Evolutionary conservation across 37 sponge, comb jelly and placozoan species (phyloP), one percentile per base, ranked within the genome.

Genomic region (Chondrosia reniformis): DNA sequence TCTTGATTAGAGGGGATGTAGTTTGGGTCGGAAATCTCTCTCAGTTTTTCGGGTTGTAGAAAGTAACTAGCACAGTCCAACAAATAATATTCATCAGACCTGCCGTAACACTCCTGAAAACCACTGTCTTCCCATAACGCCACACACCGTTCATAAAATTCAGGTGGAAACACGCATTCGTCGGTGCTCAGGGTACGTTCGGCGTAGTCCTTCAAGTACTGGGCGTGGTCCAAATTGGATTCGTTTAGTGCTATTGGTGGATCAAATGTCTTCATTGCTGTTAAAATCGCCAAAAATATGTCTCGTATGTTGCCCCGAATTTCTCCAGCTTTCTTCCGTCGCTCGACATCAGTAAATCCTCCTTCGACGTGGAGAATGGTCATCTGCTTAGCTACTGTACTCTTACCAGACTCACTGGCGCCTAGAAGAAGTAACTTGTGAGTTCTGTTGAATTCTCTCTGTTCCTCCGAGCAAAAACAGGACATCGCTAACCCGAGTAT

Each of bases 381-480:
- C 98, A 97, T 97, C 84, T 97, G 98, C 57, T 94, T 97, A 28
- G 94, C 98, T 19, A 97, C 72, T 21, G 98, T 97, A 59, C 95
- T 94, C 46, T 97, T 97, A 0, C 98, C 98, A 17, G 95, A 94
- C 64, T 97, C 98, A 1, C 98, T 95, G 78, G 95, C 98, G 22
- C 98, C 96, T 87, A 55, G 64, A 39, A 49, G 63, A 28, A 59
- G 61, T 7, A 59, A 30, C 17, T 30, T 25, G 28, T 59, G n/a
- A 5, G 61, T 59, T 13, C 4, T 30, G 22, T 59, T 59, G 61
- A 30, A 59, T 7, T 13, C n/a, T 13, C 28, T 59, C 61, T 13
- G n/a, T 6, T 25, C 9, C 61, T 59, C 28, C n/a, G 8, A n/a
- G n/a, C n/a, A n/a, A n/a, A n/a, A n/a, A n/a, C n/a, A n/a, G n/a